Evolutionary conservation across 2,113 vertebrate genomes (phyloP).

Genomic region (Azemiops feae): DNA sequence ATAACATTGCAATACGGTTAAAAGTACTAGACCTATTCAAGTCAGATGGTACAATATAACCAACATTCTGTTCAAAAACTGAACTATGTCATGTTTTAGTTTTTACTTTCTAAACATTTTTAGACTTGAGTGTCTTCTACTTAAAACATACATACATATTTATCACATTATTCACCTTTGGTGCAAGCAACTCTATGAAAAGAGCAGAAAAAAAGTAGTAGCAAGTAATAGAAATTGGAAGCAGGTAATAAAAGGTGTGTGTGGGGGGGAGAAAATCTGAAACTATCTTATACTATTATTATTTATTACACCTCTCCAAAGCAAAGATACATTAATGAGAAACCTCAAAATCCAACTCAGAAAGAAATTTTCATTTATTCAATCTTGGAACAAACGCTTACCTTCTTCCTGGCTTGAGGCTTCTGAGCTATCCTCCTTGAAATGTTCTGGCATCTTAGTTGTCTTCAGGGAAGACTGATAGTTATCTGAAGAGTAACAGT

Average conservation of each 20-base stretch:
- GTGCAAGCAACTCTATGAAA: neutral
- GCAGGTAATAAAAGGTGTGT: neutral
- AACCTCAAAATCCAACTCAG: neutral
- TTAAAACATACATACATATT: neutral
- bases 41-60: neutral
- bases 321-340: conserved; percentile 2
- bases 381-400: conserved; percentile 57
- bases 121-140: conserved; percentile 23
- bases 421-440: conserved; percentile 89
- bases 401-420: conserved; percentile 96
- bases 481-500: conserved; percentile 74
- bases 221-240: neutral
- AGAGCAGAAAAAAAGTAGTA: neutral
- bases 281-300: neutral
- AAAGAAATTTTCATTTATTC: conserved; percentile 3
- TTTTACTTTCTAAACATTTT: conserved; percentile 22
- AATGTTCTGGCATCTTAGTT: conserved; percentile 77
- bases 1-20: neutral
- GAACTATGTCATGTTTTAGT: neutral
- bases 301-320: conserved; percentile 2
- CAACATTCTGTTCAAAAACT: neutral
- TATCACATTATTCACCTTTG: neutral
- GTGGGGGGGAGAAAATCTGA: neutral
- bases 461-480: conserved; percentile 78
- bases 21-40: neutral